Base-by-base conservation (phyloP, 1,140 invertebrate species). In the Magallana angulata region DNA sequence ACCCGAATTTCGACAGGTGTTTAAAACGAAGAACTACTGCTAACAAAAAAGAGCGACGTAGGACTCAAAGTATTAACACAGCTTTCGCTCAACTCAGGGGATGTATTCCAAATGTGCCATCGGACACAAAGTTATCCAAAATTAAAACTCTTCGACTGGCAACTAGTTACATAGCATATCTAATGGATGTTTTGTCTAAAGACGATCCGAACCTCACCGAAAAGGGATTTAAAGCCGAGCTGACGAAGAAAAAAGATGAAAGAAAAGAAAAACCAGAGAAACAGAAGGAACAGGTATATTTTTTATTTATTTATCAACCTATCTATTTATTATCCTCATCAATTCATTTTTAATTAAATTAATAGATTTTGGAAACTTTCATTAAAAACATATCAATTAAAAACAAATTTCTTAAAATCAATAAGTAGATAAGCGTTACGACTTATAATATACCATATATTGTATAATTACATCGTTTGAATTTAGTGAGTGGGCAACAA, bases 41-140 rank as follows among this genome's bases (percentile, higher is more conserved):
- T 57, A 99, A 99, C 94, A 98, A 98, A 95, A 99, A 99, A 94
- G 98, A 99, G 94, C 95, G 98, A 64, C 95, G 98, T 91, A 92
- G 96, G 85, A 99, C 98, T 0, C 97, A 98, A 94, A 98, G 97
- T 90, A 99, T 99, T 90, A 99, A 99, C 95, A 98, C 97, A 87
- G 98, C 98, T 0, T 99, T 99, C 93, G 97, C 98, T 0, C 97
- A 98, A 92, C 95, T 99, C 0, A 95, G 98, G 4, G 98, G 98
- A 87, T 98, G 98, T 94, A 99, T 99, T 91, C 98, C 98, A 0
- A 99, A 99, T 92, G 98, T 99, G 7, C 98, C 98, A 0, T 96
- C 97, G 0, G 98, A 99, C 93, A 99, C 98, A 0, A 99, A 99
- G 95, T 94, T 99, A 80, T 96, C 96, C 59, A 96, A 96, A 92